Base-by-base conservation (phyloP, 2,888 invertebrate genomes). In the Tetragnatha montana region DNA sequence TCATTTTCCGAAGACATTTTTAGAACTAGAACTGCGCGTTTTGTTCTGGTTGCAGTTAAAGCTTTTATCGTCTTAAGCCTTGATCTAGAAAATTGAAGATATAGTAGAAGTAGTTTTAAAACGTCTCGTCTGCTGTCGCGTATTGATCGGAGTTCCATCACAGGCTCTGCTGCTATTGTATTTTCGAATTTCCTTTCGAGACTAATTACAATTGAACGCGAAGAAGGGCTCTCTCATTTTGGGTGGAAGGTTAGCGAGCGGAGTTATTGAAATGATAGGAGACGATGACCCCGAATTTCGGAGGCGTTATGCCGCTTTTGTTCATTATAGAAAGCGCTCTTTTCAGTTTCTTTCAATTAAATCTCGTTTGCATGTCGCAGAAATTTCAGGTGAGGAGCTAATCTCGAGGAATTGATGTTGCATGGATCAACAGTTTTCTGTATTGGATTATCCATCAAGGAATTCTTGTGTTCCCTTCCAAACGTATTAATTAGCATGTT, bases 121-220 rank as follows among this genome's bases (percentile, higher is more conserved):
- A 79, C 78, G 88, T 84, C 88, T 88, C 83, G 83, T 81, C 80
- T 76, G 74, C 51, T 74, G 88, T 83, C 83, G 78, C 79, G 83
- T 88, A 88, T 88, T 83, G 88, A 88, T 88, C 88, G 83, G 78
- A 79, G 49, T 80, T 84, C 71, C 83, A 78, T 83, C 81, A 60
- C 60, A 74, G 79, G 35, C 71, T 22, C 79, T 79, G 70, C 35
- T 71, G 47, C 47, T 49, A 85, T 79, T 86, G 82, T 86, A 60
- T 82, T 82, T 82, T 22, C 51, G 50, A 50, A 82, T 74, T 71
- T 51, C 82, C 60, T 60, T 60, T 60, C 8, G 60, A 60, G 60
- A 60, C 60, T 60, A 60, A 60, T 60, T 60, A 60, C 60, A 60
- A 60, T 60, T 60, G 60, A 17, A 60, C 60, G 60, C 35, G 35